Conservation (phyloP, 2,113 vertebrate species). For the Aphyosemion australe region DNA sequence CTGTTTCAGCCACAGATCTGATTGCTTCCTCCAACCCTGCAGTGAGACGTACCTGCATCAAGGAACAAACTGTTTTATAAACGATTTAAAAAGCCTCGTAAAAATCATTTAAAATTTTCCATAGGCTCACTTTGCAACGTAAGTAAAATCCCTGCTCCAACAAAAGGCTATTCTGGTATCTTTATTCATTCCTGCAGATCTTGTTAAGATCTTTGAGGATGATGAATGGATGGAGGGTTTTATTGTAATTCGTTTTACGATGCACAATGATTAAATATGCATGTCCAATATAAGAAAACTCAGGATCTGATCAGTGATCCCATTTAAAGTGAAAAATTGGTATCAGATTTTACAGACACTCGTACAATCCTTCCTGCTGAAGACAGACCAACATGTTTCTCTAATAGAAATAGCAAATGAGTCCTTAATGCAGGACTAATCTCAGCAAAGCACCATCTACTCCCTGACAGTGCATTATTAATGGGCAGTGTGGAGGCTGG, state of each 20-base stretch:
- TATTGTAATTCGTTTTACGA: neutral
- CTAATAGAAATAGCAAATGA: constrained; percentile 65
- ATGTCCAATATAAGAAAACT: neutral
- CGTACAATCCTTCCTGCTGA: constrained; percentile 52
- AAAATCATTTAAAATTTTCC: neutral
- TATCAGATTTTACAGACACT: constrained; percentile 41
- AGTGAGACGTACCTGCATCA: neutral
- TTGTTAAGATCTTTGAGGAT: too few relatives aligned
- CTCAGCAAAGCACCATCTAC: constrained; percentile 59
- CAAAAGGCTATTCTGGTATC: too few relatives aligned
- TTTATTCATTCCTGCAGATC: too few relatives aligned
- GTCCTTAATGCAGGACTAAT: constrained; percentile 72
- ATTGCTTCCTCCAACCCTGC: constrained; percentile 1
- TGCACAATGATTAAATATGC: neutral
- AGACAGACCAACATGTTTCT: constrained; percentile 62
- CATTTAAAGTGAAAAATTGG: constrained; percentile 8
- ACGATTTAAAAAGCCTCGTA: neutral
- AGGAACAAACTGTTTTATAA: neutral
- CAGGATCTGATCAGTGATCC: neutral
- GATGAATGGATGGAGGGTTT: too few relatives aligned
- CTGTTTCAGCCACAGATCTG: neutral
- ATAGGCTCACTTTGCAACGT: neutral
- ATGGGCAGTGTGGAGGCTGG: constrained; percentile 62
- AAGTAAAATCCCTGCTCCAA: too few relatives aligned
- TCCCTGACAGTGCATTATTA: constrained; percentile 73